Conservation (phyloP, 2,113 vertebrate species). For the Aix galericulata region DNA sequence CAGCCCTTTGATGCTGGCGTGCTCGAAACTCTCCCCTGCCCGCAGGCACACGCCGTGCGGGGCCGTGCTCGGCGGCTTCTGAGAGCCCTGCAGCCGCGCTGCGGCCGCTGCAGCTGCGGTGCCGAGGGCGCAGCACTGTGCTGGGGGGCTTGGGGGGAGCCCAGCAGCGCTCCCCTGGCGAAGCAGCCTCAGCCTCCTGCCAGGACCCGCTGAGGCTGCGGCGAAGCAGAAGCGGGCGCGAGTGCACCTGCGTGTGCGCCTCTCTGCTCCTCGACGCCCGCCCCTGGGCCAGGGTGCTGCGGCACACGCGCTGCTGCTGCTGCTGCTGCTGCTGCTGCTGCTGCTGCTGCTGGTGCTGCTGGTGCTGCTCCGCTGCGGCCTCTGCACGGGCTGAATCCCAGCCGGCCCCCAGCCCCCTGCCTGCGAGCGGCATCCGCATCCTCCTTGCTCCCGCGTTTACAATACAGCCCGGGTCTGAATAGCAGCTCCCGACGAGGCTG, state of each 20-base stretch:
- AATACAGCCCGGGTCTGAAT: neutral
- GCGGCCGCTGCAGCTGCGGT: neutral
- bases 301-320: neutral
- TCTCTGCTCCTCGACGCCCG: too few relatives aligned
- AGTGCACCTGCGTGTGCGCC: too few relatives aligned
- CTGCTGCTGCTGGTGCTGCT: neutral
- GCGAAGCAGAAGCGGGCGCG: neutral
- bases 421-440: neutral
- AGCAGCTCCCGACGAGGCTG: neutral
- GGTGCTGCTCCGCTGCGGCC: neutral
- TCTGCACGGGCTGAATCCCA: neutral
- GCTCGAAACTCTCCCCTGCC: neutral
- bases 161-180: neutral
- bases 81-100: neutral
- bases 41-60: neutral
- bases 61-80: neutral
- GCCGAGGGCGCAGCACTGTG: neutral
- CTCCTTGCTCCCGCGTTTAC: neutral
- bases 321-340: neutral
- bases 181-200: neutral
- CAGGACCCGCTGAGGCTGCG: neutral
- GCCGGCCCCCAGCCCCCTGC: neutral
- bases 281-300: too few relatives aligned
- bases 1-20: neutral
- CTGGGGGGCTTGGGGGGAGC: neutral